Base-by-base conservation (phyloP, 2,888 invertebrate genomes). In the Sinopyrophorus schimmeli region DNA sequence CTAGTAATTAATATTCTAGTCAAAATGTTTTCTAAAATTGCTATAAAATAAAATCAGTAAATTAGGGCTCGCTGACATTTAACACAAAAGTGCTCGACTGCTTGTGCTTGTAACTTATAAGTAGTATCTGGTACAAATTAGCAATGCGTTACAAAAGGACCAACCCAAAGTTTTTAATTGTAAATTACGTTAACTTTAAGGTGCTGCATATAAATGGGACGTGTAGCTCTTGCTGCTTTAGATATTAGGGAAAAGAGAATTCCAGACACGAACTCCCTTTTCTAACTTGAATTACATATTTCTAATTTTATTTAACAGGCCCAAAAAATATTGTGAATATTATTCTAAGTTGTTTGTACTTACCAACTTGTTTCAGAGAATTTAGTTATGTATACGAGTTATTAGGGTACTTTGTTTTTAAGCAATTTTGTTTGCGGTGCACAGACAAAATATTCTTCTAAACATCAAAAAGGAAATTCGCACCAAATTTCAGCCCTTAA, bases 61-160 rank as follows among this genome's bases (percentile, higher is more conserved):
- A 41, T 41, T 31, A 31, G 30, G 31, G 23, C 32, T 23, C 34
- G 34, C 34, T 42, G 23, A 42, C 26, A 42, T 32, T 34, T 17
- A 42, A 34, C 34, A 42, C 34, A 34, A 34, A 42, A 34, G 26
- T 26, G 42, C 24, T 42, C 34, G 42, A 34, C 10, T 34, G 34
- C 24, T 34, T 17, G 42, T 42, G 42, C n/a, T n/a, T n/a, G 24
- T 42, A 42, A 42, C 34, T 42, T 42, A 41, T 42, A 26, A 26
- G 34, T 34, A 34, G 42, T 42, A 42, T 42, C 42, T 34, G 42
- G 24, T 35, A 35, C 32, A 44, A 44, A 44, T 44, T 44, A 44
- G 20, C 44, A 28, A 37, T 27, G 44, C 28, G 30, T 44, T 44
- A 17, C 28, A 44, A 44, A 44, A 37, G 38, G 35, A 34, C 42